Conservation (phyloP, 2,888 invertebrate genomes). For the Eupithecia abbreviata region DNA sequence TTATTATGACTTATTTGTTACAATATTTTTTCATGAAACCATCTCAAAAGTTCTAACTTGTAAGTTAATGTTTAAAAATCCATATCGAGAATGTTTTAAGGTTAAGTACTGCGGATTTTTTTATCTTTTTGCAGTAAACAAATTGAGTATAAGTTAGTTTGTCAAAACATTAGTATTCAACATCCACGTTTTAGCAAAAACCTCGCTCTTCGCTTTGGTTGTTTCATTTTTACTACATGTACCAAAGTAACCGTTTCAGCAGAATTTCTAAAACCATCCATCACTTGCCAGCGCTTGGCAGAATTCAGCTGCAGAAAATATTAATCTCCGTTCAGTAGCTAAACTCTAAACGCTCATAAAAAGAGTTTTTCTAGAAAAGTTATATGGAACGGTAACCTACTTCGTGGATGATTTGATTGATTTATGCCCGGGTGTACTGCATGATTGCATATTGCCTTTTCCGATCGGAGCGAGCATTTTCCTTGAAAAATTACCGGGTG, state of each 20-base stretch:
- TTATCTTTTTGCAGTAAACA: too few species aligned
- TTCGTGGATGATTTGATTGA: slow-evolving; percentile 43
- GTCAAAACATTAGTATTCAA: not conserved
- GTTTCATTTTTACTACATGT: not conserved
- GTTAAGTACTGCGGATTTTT: too few species aligned
- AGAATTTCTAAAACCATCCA: slow-evolving; percentile 14
- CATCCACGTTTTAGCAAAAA: not conserved
- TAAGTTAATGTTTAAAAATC: too few species aligned
- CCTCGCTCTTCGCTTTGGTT: not conserved
- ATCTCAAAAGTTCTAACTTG: too few species aligned
- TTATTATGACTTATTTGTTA: too few species aligned
- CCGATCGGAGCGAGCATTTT: slow-evolving; percentile 54
- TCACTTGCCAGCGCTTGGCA: slow-evolving; percentile 13
- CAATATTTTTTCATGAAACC: too few species aligned
- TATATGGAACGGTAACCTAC: slow-evolving; percentile 32
- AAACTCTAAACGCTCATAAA: slow-evolving; percentile 14
- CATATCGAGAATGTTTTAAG: too few species aligned
- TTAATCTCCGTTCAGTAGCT: slow-evolving; percentile 11
- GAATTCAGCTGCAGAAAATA: slow-evolving; percentile 20
- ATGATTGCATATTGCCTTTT: slow-evolving; percentile 57
- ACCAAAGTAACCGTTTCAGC: slow-evolving; percentile 1
- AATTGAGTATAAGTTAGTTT: not conserved
- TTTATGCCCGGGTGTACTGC: slow-evolving; percentile 47
- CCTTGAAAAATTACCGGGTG: slow-evolving; percentile 70
- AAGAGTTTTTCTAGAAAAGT: slow-evolving; percentile 36